Evolutionary conservation across 2,113 vertebrate genomes (phyloP), one percentile per base, ranked within the genome.

Genomic region (Solea senegalensis): DNA sequence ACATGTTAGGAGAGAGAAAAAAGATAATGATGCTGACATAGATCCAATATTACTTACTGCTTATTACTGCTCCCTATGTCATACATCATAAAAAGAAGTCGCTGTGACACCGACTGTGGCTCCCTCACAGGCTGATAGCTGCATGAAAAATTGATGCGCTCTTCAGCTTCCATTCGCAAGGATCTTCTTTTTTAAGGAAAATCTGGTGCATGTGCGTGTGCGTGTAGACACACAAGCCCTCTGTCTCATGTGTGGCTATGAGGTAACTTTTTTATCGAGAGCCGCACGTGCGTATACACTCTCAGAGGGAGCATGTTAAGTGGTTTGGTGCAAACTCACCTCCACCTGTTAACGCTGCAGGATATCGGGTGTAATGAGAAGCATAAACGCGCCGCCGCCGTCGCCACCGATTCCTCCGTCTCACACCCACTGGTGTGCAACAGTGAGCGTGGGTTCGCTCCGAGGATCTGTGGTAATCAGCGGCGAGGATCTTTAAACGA

Each of bases 71-170:
- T 64, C 61, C 64, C 50, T 65, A 48, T 65, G 50, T 44, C 61
- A 73, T 49, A 46, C 65, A 58, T 68, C 5, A 7, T 58, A 41
- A 59, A 57, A 68, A 65, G 67, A 71, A 78, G 51, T 48, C 40
- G 41, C 62, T 26, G 41, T 53, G 58, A 67, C 50, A 79, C 21
- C 49, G 58, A 55, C 72, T n/a, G 43, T 49, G 49, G 61, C 63
- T 78, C 45, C 48, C 57, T 83, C 76, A 81, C 64, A 81, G 45
- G 69, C 54, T 75, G 75, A 79, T 70, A 66, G 71, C 49, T 28
- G 21, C 49, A 78, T 90, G 34, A 81, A 87, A 88, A 84, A 88
- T 82, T 74, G 58, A 84, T 84, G 80, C 48, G 34, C 34, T 67
- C 51, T 80, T 82, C 26, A 76, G 12, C 64, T 68, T 75, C 44